phyloP scores from a whole-genome alignment of 2,797 vertebrate genomes.

The Melanotaenia trifasciata region DNA sequence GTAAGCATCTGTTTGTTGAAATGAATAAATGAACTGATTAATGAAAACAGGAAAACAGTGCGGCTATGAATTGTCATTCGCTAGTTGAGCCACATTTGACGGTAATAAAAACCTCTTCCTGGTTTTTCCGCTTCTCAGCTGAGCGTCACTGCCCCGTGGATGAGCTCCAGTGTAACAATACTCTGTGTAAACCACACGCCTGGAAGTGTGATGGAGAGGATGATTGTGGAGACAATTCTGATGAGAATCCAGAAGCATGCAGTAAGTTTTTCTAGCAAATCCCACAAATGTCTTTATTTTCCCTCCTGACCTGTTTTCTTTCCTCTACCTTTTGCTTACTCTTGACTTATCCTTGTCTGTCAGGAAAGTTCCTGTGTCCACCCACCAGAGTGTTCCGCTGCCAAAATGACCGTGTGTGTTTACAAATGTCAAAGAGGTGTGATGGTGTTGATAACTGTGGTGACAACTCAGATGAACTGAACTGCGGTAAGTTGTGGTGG shows the following conservation, averaged over 20 bases:
- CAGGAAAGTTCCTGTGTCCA: conserved; percentile 92
- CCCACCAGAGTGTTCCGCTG: conserved; percentile 94
- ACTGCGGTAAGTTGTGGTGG: conserved; percentile 87
- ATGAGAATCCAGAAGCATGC: conserved; percentile 93
- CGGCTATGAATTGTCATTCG: not conserved
- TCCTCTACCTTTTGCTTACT: not conserved
- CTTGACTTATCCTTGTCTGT: not conserved
- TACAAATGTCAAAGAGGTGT: conserved; percentile 90
- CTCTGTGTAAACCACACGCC: conserved; percentile 93
- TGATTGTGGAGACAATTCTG: conserved; percentile 97
- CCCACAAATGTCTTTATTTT: not conserved
- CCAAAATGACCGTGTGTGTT: conserved; percentile 93
- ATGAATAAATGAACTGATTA: not conserved
- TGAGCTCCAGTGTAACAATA: conserved; percentile 98
- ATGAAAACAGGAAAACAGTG: not conserved
- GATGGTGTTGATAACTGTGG: conserved; percentile 93
- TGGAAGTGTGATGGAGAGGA: conserved; percentile 98
- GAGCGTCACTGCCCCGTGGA: conserved; percentile 92
- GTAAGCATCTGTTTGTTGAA: conserved; percentile 66
- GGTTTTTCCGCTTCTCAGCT: conserved; percentile 40
- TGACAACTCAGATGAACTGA: conserved; percentile 90
- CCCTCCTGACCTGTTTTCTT: not conserved
- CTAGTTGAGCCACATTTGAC: not conserved
- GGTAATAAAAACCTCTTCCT: not conserved
- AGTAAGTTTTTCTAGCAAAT: conserved; percentile 77